A percentile compares a stretch with the other conserved stretches of the same genome.
Evolutionary conservation across 2,888 invertebrate species (phyloP).

Genomic region (Nasonovia ribisnigri): DNA sequence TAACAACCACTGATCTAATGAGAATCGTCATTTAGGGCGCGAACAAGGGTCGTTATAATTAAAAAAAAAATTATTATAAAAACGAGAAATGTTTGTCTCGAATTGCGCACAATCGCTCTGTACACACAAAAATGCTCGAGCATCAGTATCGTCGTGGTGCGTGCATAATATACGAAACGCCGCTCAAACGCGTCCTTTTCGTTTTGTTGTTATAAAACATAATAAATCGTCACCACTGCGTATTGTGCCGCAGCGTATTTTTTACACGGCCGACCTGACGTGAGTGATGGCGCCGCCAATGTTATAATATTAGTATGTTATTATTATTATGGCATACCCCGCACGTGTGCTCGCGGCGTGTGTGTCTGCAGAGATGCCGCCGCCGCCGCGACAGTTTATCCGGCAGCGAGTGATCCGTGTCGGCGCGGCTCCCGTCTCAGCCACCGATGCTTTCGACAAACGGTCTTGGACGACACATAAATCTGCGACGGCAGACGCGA

Average conservation of each 20-base stretch:
- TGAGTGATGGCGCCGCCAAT: conserved; percentile 56
- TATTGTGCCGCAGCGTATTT: not conserved
- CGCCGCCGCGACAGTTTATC: conserved; percentile 48
- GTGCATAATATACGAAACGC: not conserved
- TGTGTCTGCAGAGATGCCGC: conserved; percentile 5
- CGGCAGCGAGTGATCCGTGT: conserved; percentile 53
- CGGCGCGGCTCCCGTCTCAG: conserved; percentile 30
- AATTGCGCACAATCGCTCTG: not conserved
- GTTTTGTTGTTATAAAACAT: conserved; percentile 24
- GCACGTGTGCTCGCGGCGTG: conserved; percentile 26
- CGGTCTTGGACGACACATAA: not conserved
- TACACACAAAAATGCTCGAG: not conserved
- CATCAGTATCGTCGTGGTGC: not conserved
- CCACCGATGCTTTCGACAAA: not conserved
- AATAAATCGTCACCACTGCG: conserved; percentile 40
- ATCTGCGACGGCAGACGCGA: not conserved
- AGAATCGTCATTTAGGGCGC: no score
- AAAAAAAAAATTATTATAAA: not conserved
- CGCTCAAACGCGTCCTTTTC: not conserved
- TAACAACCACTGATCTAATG: no score
- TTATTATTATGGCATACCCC: not conserved
- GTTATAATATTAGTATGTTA: not conserved
- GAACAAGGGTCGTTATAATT: no score
- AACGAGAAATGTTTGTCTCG: not conserved
- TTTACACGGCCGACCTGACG: conserved; percentile 56